Conservation (phyloP, 2,113 vertebrate genomes). For the Geococcyx californianus region DNA sequence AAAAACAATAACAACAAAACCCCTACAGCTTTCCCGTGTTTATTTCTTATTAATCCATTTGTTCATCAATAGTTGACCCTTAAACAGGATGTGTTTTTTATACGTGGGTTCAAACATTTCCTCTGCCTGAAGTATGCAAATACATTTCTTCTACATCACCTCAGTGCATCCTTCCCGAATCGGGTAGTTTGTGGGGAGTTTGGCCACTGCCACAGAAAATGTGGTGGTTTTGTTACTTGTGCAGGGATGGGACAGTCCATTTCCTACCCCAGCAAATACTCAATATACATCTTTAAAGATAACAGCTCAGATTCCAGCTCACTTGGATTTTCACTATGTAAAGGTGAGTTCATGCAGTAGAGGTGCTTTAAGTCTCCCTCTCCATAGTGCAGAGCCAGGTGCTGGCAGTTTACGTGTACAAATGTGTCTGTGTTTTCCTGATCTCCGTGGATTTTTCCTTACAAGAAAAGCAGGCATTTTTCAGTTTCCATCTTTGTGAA, state of each 20-base stretch:
- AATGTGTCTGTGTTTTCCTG: not conserved
- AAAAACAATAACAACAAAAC: accelerated
- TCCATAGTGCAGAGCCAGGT: not conserved
- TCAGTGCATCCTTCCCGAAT: not conserved
- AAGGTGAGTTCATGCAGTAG: accelerated
- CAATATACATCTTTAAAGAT: accelerated
- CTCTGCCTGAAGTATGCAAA: not conserved
- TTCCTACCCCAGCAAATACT: not conserved
- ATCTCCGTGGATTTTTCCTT: not conserved
- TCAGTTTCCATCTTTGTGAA: not conserved
- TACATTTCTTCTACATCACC: not conserved
- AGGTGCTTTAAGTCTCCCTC: not conserved
- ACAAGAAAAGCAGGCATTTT: not conserved
- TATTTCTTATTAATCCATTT: not conserved
- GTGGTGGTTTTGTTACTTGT: accelerated
- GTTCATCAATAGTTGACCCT: not conserved
- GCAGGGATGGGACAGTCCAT: not conserved
- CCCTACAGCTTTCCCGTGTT: not conserved
- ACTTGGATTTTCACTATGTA: accelerated
- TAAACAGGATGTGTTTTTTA: not conserved
- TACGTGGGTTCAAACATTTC: not conserved
- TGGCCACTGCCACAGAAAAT: not conserved
- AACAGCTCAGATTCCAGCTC: not conserved
- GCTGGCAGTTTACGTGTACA: not conserved
- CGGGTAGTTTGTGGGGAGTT: not conserved